Evolutionary conservation across 2,797 vertebrate genomes (phyloP).

Genomic region (Crocodylus rhombifer): DNA sequence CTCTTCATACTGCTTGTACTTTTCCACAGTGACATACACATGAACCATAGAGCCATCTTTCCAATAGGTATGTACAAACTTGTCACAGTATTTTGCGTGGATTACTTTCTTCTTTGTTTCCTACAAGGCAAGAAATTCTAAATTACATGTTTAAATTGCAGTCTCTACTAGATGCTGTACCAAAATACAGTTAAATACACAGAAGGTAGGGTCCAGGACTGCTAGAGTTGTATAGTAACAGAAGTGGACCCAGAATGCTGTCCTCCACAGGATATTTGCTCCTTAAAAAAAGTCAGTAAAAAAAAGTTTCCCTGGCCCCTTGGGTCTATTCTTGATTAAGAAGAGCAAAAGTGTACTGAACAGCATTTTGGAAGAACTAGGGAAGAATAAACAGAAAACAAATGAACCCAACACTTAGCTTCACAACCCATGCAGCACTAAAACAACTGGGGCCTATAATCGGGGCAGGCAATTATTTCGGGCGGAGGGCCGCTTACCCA

Average conservation of each 20-base stretch:
- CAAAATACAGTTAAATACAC: not conserved
- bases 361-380: not conserved
- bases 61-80: conserved; percentile 82
- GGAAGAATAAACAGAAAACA: conserved; percentile 20
- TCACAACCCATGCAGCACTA: not conserved
- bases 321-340: not conserved
- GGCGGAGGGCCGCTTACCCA: too few relatives aligned
- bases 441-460: not conserved
- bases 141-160: not conserved
- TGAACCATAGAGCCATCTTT: conserved; percentile 85
- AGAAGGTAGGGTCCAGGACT: not conserved
- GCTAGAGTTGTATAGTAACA: not conserved
- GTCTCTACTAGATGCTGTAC: not conserved
- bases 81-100: conserved; percentile 85
- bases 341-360: not conserved
- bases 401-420: not conserved
- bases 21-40: conserved; percentile 79
- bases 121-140: conserved; percentile 66
- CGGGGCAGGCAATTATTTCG: too few relatives aligned
- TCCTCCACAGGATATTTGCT: not conserved
- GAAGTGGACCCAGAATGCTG: not conserved
- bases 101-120: conserved; percentile 81
- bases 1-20: conserved; percentile 76
- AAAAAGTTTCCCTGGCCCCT: not conserved
- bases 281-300: not conserved